Base-by-base conservation (phyloP, 2,888 invertebrate species). In the Cosmorhoe ocellata region DNA sequence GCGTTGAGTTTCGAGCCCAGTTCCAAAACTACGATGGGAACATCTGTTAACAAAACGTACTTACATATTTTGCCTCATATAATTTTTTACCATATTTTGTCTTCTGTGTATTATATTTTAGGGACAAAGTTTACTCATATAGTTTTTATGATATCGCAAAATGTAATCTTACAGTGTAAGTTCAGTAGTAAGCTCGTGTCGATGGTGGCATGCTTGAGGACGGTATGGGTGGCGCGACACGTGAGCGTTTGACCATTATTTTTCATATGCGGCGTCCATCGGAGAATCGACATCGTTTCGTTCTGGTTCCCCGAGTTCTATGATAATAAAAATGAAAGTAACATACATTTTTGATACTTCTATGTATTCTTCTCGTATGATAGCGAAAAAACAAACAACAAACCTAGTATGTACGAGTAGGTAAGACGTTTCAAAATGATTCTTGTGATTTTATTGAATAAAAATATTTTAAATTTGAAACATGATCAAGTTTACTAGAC, bases 261-360 rank as follows among this genome's bases (percentile, higher is more conserved):
- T 61, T 92, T 92, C 77, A 95, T 92, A 2, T 92, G 93, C 8
- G 97, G 96, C 13, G 92, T 93, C 84, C 97, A 94, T 42, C 92
- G 91, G 46, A 97, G 81, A 51, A 93, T 92, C 2, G 97, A 97
- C 32, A 93, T 92, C 34, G 96, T 96, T 63, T 95, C 93, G 76
- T 97, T 97, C 26, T 95, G 95, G 74, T 96, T 96, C 42, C 92
- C 92, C 0, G 96, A 94, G 61, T 94, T 93, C 97, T 97, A 84
- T 0, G 10, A n/a, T n/a, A 28, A 40, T n/a, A 11, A 64, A 63
- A n/a, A 22, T 34, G 12, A 28, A 36, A 51, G 31, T 14, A 12
- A 3, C 1, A 14, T 11, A n/a, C n/a, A n/a, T n/a, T n/a, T n/a
- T n/a, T n/a, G n/a, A n/a, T n/a, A n/a, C n/a, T n/a, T n/a, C n/a